Conservation (phyloP, 2,113 vertebrate genomes). For the Thunnus thynnus region DNA sequence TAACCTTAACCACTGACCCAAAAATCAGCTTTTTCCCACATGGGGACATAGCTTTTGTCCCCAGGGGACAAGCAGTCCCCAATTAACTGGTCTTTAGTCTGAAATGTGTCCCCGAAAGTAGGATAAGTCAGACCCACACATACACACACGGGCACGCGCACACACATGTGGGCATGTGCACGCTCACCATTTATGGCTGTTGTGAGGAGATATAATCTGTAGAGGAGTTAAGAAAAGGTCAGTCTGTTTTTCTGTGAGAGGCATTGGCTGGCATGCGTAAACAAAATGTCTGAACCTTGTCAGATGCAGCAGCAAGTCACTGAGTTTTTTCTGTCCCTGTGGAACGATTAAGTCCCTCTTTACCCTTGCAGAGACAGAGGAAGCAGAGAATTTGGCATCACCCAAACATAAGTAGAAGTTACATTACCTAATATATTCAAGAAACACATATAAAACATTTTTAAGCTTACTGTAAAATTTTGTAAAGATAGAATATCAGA, state of each 20-base stretch:
- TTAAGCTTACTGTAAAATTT: too few species aligned
- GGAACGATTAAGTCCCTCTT: neutral
- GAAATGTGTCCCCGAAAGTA: too few species aligned
- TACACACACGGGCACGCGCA: neutral
- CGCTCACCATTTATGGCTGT: slow-evolving; percentile 5
- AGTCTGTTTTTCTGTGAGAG: slow-evolving; percentile 51
- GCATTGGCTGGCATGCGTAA: slow-evolving; percentile 49
- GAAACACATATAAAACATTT: neutral
- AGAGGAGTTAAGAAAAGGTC: slow-evolving; percentile 67
- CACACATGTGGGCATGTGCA: neutral
- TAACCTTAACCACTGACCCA: too few species aligned
- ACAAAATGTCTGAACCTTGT: slow-evolving; percentile 60
- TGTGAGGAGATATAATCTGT: slow-evolving; percentile 53
- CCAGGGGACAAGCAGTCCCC: too few species aligned
- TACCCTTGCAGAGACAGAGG: neutral
- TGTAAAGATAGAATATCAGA: too few species aligned
- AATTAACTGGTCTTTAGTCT: too few species aligned
- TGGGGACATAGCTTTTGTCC: too few species aligned
- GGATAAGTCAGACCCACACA: too few species aligned
- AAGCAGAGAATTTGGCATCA: neutral
- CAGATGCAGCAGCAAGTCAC: slow-evolving; percentile 38
- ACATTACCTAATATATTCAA: neutral
- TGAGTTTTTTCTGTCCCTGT: slow-evolving; percentile 7
- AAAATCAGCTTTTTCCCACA: too few species aligned
- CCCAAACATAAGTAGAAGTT: neutral